Conservation (phyloP, 2,888 invertebrate genomes). For the Hyppa rectilinea region DNA sequence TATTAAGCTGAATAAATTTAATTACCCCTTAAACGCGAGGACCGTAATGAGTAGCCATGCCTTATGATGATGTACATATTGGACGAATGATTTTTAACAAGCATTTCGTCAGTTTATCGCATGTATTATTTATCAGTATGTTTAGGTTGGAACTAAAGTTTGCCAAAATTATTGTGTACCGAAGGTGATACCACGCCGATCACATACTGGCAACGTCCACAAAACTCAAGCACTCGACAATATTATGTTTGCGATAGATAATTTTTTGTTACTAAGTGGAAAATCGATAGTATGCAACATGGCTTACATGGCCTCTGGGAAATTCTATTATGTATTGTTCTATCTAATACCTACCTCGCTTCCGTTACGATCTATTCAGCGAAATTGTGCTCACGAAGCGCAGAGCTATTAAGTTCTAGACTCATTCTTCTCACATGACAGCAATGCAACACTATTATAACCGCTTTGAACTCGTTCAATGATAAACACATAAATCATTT, state of each 20-base stretch:
- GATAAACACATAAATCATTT: conserved; percentile 36
- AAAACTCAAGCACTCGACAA: conserved; percentile 33
- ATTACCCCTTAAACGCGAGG: no score
- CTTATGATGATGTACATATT: neutral
- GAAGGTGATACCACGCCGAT: conserved; percentile 30
- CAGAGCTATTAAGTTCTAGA: conserved; percentile 12
- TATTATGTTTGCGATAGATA: conserved; percentile 35
- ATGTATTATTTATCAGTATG: conserved; percentile 21
- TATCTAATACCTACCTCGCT: conserved; percentile 21
- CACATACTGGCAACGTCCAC: conserved; percentile 18
- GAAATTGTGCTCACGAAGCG: conserved; percentile 3
- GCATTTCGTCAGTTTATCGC: conserved; percentile 17
- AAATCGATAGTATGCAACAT: conserved; percentile 31
- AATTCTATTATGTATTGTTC: conserved; percentile 42
- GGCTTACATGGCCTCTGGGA: conserved; percentile 14
- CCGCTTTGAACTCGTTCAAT: conserved; percentile 43
- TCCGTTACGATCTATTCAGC: conserved; percentile 34
- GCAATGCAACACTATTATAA: conserved; percentile 21
- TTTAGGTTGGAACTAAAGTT: conserved; percentile 18
- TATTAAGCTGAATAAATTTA: no score
- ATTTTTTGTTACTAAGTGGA: conserved; percentile 33
- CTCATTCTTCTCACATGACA: conserved; percentile 1
- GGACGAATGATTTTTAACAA: conserved; percentile 25
- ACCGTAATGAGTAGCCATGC: no score
- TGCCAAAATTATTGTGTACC: conserved; percentile 31